Conservation (phyloP, 2,888 invertebrate species). For the Anthophora plumipes region DNA sequence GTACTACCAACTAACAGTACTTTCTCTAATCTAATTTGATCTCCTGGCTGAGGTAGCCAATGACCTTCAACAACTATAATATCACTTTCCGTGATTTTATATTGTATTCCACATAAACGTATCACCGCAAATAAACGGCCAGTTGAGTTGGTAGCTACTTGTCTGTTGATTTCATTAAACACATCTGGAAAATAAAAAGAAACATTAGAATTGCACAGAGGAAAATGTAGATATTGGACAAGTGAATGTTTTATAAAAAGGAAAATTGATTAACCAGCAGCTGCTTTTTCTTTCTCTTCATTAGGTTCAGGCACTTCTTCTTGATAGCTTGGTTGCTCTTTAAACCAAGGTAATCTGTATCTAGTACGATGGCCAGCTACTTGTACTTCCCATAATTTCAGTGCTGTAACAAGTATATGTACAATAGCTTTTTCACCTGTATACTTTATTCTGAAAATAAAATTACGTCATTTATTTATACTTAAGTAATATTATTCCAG, state of each 20-base stretch:
- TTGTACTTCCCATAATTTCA: conserved; percentile 44
- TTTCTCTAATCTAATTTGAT: conserved; percentile 92
- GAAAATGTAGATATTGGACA: background rate
- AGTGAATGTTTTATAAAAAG: background rate
- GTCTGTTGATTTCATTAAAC: conserved; percentile 88
- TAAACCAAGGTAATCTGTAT: conserved; percentile 74
- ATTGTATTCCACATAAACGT: conserved; percentile 93
- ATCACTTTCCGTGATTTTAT: conserved; percentile 94
- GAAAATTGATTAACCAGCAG: conserved; percentile 68
- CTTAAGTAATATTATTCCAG: too few species aligned
- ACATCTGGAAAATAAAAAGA: conserved; percentile 83
- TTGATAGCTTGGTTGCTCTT: conserved; percentile 61
- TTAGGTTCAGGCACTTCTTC: conserved; percentile 70
- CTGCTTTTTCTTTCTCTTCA: conserved; percentile 72
- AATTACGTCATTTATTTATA: background rate
- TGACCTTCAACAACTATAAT: conserved; percentile 92
- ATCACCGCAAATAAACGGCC: conserved; percentile 93
- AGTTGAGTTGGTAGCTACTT: conserved; percentile 86
- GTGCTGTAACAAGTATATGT: conserved; percentile 52
- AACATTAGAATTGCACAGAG: background rate
- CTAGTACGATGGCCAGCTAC: conserved; percentile 54
- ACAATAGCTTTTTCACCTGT: background rate
- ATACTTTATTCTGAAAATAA: background rate
- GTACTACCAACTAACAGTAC: conserved; percentile 91
- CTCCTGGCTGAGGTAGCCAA: conserved; percentile 93